Conservation (phyloP, 1,140 invertebrate genomes). For the Paramacrobiotus metropolitanus region DNA sequence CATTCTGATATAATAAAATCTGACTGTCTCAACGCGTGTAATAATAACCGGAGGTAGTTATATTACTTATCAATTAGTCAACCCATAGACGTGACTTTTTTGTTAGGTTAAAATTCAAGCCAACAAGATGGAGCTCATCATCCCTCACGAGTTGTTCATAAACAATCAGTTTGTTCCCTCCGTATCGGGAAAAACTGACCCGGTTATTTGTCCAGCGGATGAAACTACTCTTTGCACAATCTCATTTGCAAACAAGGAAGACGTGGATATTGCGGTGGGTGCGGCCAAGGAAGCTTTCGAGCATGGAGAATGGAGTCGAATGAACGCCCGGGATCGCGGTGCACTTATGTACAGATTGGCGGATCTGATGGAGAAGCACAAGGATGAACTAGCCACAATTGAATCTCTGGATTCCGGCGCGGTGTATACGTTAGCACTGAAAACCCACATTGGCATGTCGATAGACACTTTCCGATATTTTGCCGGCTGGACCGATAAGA, state of each 20-base stretch:
- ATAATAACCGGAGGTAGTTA: too few relatives aligned
- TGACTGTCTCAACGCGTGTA: background rate
- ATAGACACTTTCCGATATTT: slow-evolving; percentile 78
- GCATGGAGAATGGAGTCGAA: slow-evolving; percentile 62
- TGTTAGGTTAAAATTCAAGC: slow-evolving; percentile 30
- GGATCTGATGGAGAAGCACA: slow-evolving; percentile 74
- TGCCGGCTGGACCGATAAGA: slow-evolving; percentile 22
- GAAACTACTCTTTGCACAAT: slow-evolving; percentile 38
- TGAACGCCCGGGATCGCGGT: slow-evolving; percentile 55
- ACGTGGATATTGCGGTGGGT: slow-evolving; percentile 62
- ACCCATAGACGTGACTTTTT: too few relatives aligned
- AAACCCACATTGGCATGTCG: slow-evolving; percentile 80
- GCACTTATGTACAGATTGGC: slow-evolving; percentile 48
- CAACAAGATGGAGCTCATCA: slow-evolving; percentile 59
- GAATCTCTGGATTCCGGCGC: slow-evolving; percentile 78
- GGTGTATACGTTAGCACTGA: slow-evolving; percentile 76
- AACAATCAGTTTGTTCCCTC: slow-evolving; percentile 54
- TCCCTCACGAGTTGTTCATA: slow-evolving; percentile 67
- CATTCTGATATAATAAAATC: background rate
- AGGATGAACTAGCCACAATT: slow-evolving; percentile 75
- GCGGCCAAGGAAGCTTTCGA: slow-evolving; percentile 66
- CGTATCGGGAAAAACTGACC: slow-evolving; percentile 33
- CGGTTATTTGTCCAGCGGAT: slow-evolving; percentile 58
- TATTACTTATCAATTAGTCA: too few relatives aligned
- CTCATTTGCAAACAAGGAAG: slow-evolving; percentile 43